A percentile compares a stretch with the other conserved stretches of the same genome.
These are phyloP conservation scores for Cuniculus paca DNA, from an alignment of 2,797 vertebrate genomes.

Conservation along the genomic window DNA sequence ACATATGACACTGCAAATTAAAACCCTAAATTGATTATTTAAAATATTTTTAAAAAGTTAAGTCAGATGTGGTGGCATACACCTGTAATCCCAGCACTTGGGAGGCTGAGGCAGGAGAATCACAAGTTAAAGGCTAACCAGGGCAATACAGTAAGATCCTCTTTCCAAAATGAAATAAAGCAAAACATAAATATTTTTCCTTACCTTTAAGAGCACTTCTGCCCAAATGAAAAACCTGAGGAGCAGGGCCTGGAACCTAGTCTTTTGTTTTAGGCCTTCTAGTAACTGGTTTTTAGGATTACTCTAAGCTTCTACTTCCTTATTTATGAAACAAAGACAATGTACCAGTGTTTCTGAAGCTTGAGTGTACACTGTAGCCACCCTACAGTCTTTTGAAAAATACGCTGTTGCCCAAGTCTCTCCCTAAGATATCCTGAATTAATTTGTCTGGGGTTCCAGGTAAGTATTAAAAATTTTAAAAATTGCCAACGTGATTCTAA, in stretches of 20 bases:
- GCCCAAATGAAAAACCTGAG: neutral
- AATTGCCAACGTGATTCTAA: slow-evolving; percentile 31
- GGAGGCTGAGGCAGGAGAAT: neutral
- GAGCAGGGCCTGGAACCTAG: neutral
- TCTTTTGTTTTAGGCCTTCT: neutral
- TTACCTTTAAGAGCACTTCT: slow-evolving; percentile 4
- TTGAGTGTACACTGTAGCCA: neutral
- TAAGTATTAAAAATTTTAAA: neutral
- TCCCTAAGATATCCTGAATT: neutral
- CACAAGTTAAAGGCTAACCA: neutral
- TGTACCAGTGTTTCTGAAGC: slow-evolving; percentile 20
- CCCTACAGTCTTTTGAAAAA: slow-evolving; percentile 2
- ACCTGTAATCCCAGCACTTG: neutral
- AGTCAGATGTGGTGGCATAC: neutral
- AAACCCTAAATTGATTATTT: slow-evolving; percentile 28
- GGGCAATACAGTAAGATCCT: neutral
- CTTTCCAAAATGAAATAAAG: neutral
- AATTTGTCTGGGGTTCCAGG: neutral
- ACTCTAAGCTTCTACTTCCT: neutral
- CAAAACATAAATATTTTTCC: neutral
- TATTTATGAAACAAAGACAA: slow-evolving; percentile 50
- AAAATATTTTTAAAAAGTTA: neutral
- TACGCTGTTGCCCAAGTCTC: neutral
- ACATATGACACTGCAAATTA: neutral
- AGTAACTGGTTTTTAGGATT: neutral